phyloP scores from a whole-genome alignment of 1,140 invertebrate species.

The Bombus affinis region DNA sequence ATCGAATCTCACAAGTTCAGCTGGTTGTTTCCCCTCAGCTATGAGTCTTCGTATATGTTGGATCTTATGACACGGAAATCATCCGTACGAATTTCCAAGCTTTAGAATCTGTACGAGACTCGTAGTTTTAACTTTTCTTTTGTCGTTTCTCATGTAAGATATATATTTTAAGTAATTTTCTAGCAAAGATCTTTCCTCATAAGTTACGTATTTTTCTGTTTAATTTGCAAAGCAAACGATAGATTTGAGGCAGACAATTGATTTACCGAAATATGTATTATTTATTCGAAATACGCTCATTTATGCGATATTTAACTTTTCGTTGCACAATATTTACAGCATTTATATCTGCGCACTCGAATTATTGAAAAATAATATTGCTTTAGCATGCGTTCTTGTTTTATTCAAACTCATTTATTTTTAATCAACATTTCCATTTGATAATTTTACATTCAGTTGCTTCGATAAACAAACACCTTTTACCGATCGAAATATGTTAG shows the following conservation, averaged over 20 bases:
- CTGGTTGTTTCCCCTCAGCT: neutral
- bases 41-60: neutral
- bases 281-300: neutral
- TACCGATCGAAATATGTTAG: no score
- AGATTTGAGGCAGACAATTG: neutral
- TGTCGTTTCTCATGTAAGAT: neutral
- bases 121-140: neutral
- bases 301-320: neutral
- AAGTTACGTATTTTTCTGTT: neutral
- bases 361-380: neutral
- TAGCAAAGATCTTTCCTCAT: neutral
- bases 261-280: neutral
- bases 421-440: neutral
- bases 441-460: neutral
- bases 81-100: no score
- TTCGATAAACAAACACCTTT: neutral
- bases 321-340: neutral
- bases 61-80: neutral
- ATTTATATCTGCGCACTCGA: neutral
- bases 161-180: neutral
- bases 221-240: neutral
- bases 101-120: neutral
- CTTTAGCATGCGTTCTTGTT: neutral
- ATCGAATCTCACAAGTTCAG: slow-evolving; percentile 12
- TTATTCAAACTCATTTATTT: neutral